phyloP scores from a whole-genome alignment of 2,888 invertebrate genomes.

The Stenolophus ochropezus region DNA sequence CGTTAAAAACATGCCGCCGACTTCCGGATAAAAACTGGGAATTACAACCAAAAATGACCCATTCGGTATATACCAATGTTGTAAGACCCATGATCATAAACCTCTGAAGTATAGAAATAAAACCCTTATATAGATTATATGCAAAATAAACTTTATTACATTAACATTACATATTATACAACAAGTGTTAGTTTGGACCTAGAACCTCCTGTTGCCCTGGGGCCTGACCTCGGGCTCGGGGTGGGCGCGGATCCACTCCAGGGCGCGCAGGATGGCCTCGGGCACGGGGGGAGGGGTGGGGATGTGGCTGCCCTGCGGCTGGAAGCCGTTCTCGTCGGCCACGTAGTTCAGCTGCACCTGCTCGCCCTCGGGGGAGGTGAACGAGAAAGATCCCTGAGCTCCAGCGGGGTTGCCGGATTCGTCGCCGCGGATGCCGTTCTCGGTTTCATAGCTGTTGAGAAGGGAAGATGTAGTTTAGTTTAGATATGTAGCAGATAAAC shows the following conservation, averaged over 20 bases:
- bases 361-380: conserved; percentile 76
- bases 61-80: too few relatives aligned
- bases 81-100: too few relatives aligned
- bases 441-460: conserved; percentile 75
- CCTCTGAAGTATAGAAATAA: too few relatives aligned
- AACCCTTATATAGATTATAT: conserved; percentile 4
- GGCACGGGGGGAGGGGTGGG: conserved; percentile 82
- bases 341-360: conserved; percentile 75
- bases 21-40: too few relatives aligned
- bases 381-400: conserved; percentile 74
- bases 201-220: conserved; percentile 22
- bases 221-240: conserved; percentile 69
- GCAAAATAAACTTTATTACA: conserved; percentile 55
- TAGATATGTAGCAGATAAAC: neutral
- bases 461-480: neutral
- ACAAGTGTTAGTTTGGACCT: conserved; percentile 1
- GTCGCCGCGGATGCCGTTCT: conserved; percentile 78
- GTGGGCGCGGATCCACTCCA: conserved; percentile 79
- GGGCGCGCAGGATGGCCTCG: conserved; percentile 81
- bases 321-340: conserved; percentile 80
- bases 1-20: too few relatives aligned
- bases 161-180: conserved; percentile 57
- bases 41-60: too few relatives aligned
- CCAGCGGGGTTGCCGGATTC: conserved; percentile 75
- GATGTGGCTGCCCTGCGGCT: conserved; percentile 71